A percentile compares a stretch with the other conserved stretches of the same genome.
These are phyloP conservation scores for Pantherophis vulpinus DNA, from an alignment of 2,797 vertebrate genomes.

Conservation along the genomic window DNA sequence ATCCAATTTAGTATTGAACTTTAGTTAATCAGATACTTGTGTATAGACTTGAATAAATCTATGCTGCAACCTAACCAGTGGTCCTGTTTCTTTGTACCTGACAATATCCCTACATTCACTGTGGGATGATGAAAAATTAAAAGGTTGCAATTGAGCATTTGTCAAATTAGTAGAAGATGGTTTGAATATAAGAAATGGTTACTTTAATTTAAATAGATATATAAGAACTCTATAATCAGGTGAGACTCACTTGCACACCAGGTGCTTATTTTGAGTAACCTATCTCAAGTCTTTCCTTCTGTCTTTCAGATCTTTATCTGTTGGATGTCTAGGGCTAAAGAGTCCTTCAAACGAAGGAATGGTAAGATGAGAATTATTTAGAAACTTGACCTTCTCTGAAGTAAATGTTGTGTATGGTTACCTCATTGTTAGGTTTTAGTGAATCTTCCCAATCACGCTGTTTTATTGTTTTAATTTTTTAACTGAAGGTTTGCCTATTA, in stretches of 20 bases:
- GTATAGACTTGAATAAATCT: not conserved
- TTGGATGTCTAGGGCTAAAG: not conserved
- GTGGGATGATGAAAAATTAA: not conserved
- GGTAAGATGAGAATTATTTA: not conserved
- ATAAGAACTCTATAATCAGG: not conserved
- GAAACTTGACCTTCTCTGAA: not conserved
- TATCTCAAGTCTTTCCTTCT: not conserved
- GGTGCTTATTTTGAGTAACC: not conserved
- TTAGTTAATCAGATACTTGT: not conserved
- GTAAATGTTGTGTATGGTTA: not conserved
- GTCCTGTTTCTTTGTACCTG: not conserved
- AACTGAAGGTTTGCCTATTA: not conserved
- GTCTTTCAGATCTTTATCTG: not conserved
- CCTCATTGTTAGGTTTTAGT: not conserved
- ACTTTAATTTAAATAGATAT: not conserved
- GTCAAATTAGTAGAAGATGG: not conserved
- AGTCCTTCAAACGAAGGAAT: not conserved
- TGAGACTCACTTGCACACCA: not conserved
- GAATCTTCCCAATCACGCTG: not conserved
- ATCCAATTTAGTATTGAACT: not conserved
- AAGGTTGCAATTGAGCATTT: not conserved
- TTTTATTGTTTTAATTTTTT: not conserved
- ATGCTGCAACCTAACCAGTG: not conserved
- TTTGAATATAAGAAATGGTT: not conserved
- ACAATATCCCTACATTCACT: not conserved